These are phyloP conservation scores for Coelopa pilipes DNA, from an alignment of 2,888 invertebrate species.

Conservation along the genomic window DNA sequence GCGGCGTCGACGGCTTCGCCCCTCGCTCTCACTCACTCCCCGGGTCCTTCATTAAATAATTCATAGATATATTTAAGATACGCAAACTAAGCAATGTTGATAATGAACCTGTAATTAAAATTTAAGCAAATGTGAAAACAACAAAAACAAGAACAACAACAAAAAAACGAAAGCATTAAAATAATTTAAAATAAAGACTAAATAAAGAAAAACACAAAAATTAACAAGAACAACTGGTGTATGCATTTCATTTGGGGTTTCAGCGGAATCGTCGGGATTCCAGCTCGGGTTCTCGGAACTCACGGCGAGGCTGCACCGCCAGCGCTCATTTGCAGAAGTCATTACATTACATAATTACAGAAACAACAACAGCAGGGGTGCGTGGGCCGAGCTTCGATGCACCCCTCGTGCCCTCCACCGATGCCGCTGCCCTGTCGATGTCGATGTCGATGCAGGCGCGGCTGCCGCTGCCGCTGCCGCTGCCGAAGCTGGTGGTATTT, in stretches of 20 bases:
- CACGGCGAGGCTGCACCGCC: background rate
- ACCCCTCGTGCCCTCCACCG: background rate
- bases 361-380: background rate
- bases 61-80: constrained; percentile 38
- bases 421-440: constrained; percentile 8
- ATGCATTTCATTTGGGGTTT: constrained; percentile 1
- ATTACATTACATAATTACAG: background rate
- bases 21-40: background rate
- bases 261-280: background rate
- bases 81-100: constrained; percentile 30
- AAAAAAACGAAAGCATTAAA: background rate
- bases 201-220: constrained; percentile 3
- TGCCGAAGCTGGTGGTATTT: constrained; percentile 38
- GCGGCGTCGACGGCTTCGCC: too few species aligned
- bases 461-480: too few species aligned
- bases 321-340: too few species aligned
- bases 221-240: background rate
- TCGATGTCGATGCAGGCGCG: too few species aligned
- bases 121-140: constrained; percentile 19
- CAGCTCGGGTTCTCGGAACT: background rate
- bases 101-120: constrained; percentile 30
- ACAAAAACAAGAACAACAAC: too few species aligned
- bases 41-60: constrained; percentile 34
- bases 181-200: background rate
- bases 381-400: too few species aligned